Percentiles rank a stretch among this genome's conserved stretches.
phyloP scores from a whole-genome alignment of 1,140 invertebrate genomes.

The Ips typographus region DNA sequence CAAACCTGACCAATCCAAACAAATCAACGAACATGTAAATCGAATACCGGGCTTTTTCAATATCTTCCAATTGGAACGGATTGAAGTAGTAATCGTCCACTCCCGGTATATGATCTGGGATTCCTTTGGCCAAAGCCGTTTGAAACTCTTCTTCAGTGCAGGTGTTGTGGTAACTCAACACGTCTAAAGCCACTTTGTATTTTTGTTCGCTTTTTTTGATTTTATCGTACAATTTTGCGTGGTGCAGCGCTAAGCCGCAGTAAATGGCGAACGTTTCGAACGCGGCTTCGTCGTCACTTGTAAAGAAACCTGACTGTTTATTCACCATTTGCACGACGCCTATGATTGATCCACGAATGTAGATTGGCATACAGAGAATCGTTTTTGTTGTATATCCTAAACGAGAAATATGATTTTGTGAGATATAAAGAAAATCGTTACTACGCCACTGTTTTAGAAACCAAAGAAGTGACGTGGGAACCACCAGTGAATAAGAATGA shows the following conservation, averaged over 20 bases:
- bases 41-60: slow-evolving; percentile 68
- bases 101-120: slow-evolving; percentile 48
- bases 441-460: too few relatives aligned
- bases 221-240: slow-evolving; percentile 83
- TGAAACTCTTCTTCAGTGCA: slow-evolving; percentile 71
- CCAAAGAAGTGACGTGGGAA: too few relatives aligned
- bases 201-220: slow-evolving; percentile 82
- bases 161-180: slow-evolving; percentile 81
- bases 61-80: slow-evolving; percentile 66
- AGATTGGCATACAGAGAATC: slow-evolving; percentile 86
- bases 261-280: slow-evolving; percentile 85
- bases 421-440: too few relatives aligned
- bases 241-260: slow-evolving; percentile 81
- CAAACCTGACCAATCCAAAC: slow-evolving; percentile 54
- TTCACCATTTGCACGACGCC: slow-evolving; percentile 90
- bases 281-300: slow-evolving; percentile 76
- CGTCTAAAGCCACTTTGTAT: slow-evolving; percentile 66
- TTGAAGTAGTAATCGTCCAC: slow-evolving; percentile 71
- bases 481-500: too few relatives aligned
- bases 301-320: slow-evolving; percentile 70
- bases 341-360: slow-evolving; percentile 67
- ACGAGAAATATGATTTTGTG: too few relatives aligned
- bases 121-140: slow-evolving; percentile 52
- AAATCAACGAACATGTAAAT: slow-evolving; percentile 81
- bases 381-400: slow-evolving; percentile 66